Evolutionary conservation across 2,797 vertebrate genomes (phyloP), one percentile per base, ranked within the genome.

Genomic region (Merluccius polli): DNA sequence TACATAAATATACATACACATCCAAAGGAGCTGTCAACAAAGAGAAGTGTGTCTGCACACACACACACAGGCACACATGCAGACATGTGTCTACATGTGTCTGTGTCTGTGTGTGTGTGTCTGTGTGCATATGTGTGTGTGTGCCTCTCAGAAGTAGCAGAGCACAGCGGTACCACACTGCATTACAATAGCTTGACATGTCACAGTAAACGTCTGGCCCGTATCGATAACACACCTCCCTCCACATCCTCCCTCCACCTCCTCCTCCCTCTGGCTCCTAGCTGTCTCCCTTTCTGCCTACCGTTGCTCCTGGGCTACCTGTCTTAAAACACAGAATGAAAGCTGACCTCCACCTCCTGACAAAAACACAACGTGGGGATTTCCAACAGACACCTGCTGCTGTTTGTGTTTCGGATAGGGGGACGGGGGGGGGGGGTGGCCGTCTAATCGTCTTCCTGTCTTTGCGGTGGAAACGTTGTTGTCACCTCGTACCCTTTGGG

Each of bases 371-470:
- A 82, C 41, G 1, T 3, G 85, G 87, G 88, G 78, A 80, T 85
- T 87, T 88, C 87, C 86, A 87, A 74, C 84, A 59, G 87, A 91
- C 86, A 52, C 44, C 44, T 52, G 44, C 84, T 90, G 87, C 85
- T 82, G 82, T 87, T 85, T 82, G 81, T 84, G 86, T 88, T 88
- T 81, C 79, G 71, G 82, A 15, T 2, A 33, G 32, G 32, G 32
- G 36, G 6, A 9, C 1, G 36, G 6, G 36, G 6, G 36, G 36
- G 36, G 36, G 36, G 36, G 36, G 36, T 3, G 36, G 36, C 3
- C 16, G 44, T 52, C 44, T 21, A 83, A 89, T 89, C 81, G 79
- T 72, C 80, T 82, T 79, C 79, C 83, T 78, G 78, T 75, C 71
- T 75, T 73, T 83, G 11, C 77, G 74, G 32, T 78, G 84, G 84